Conservation (phyloP, 2,888 invertebrate species). For the Nomada ruficornis region DNA sequence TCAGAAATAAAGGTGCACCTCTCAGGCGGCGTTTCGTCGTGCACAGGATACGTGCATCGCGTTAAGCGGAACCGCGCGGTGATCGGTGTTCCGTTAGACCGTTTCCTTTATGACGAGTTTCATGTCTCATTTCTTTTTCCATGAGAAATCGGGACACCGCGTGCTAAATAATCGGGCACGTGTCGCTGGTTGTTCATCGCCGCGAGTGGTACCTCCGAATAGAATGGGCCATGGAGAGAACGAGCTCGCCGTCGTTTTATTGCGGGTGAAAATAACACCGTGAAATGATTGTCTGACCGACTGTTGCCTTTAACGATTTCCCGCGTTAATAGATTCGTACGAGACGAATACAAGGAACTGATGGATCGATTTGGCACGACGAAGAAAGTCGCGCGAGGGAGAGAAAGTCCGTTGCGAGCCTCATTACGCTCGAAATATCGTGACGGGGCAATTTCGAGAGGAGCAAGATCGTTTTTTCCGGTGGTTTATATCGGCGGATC, state of each 20-base stretch:
- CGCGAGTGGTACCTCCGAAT: neutral
- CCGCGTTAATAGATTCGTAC: constrained; percentile 20
- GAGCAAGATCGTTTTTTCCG: constrained; percentile 11
- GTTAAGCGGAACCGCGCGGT: constrained; percentile 20
- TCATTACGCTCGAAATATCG: constrained; percentile 40
- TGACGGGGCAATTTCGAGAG: constrained; percentile 13
- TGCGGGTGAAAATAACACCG: constrained; percentile 22
- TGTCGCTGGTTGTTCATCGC: constrained; percentile 5
- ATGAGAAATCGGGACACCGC: constrained; percentile 31
- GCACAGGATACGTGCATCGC: constrained; percentile 26
- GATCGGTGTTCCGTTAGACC: constrained; percentile 63
- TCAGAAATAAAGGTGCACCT: constrained; percentile 39
- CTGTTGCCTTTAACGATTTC: neutral
- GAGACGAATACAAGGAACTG: neutral
- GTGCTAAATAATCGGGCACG: constrained; percentile 10
- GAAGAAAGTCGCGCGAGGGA: constrained; percentile 27
- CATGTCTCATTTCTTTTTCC: constrained; percentile 22
- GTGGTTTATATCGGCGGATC: constrained; percentile 29
- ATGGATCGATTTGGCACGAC: constrained; percentile 21
- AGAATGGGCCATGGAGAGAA: neutral
- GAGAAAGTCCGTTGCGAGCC: constrained; percentile 44
- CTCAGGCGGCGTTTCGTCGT: constrained; percentile 16
- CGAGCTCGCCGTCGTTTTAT: neutral
- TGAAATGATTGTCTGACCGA: constrained; percentile 4
- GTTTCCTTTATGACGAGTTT: constrained; percentile 47